Percentiles rank a stretch among this genome's conserved stretches.
These are phyloP conservation scores for Buathra laborator DNA, from an alignment of 2,888 invertebrate species.

Conservation along the genomic window DNA sequence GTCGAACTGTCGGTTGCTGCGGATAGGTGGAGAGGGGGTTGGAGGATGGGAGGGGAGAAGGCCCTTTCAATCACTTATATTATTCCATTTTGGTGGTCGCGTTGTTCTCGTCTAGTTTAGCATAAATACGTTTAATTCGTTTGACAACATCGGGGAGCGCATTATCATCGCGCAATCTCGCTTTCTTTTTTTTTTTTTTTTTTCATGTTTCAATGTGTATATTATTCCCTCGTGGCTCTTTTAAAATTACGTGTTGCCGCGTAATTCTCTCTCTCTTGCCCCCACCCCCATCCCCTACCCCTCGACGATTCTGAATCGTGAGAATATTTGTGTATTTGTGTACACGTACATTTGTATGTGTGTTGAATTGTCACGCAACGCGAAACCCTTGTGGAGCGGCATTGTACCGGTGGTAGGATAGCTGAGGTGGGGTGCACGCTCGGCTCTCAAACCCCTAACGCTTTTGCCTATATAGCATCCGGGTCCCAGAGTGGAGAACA, in stretches of 20 bases:
- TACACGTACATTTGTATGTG: background rate
- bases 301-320: conserved; percentile 35
- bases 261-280: conserved; percentile 13
- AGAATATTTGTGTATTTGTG: conserved; percentile 19
- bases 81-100: background rate
- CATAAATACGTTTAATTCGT: conserved; percentile 37
- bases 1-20: background rate
- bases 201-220: conserved; percentile 30
- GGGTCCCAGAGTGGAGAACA: conserved; percentile 44
- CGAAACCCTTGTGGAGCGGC: conserved; percentile 33
- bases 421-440: background rate
- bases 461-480: conserved; percentile 1
- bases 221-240: conserved; percentile 34
- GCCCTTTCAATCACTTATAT: conserved; percentile 13
- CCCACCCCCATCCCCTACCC: background rate
- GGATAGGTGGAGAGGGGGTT: background rate
- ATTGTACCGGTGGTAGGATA: conserved; percentile 15
- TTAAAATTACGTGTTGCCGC: conserved; percentile 37
- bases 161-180: conserved; percentile 48
- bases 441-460: conserved; percentile 24
- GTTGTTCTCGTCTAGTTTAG: conserved; percentile 7
- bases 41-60: too few species aligned
- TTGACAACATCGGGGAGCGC: conserved; percentile 22
- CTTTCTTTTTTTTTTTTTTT: background rate
- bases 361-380: conserved; percentile 59